A percentile compares a stretch with the other conserved stretches of the same genome.
Evolutionary conservation across 2,888 invertebrate species (phyloP).

Genomic region (Urechis unicinctus): DNA sequence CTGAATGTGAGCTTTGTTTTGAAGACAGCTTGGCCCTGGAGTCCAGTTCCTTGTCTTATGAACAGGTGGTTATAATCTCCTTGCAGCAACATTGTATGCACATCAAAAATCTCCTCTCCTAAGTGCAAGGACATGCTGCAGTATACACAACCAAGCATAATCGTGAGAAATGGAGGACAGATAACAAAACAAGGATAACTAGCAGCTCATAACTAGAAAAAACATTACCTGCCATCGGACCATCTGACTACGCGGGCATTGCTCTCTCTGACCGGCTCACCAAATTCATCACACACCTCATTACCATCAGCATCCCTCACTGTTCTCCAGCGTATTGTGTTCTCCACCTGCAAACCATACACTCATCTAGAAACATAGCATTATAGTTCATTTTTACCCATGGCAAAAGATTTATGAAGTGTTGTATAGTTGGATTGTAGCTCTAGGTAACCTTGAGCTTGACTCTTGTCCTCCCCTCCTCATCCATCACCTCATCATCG

Average conservation of each 20-base stretch:
- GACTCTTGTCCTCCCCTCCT: constrained; percentile 83
- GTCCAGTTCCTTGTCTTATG: constrained; percentile 93
- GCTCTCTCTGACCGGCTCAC: constrained; percentile 77
- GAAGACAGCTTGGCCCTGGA: constrained; percentile 96
- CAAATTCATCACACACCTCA: constrained; percentile 33
- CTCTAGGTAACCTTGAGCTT: constrained; percentile 51
- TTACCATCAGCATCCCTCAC: constrained; percentile 59
- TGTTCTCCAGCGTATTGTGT: constrained; percentile 93
- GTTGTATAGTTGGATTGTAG: neutral
- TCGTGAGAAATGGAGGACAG: no score
- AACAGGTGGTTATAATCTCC: constrained; percentile 97
- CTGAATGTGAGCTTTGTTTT: constrained; percentile 89
- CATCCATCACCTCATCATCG: constrained; percentile 94
- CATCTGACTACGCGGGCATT: constrained; percentile 93
- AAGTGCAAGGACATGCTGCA: constrained; percentile 87
- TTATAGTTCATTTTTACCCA: no score
- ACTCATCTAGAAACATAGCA: neutral
- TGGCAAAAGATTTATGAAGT: no score
- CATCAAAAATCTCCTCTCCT: constrained; percentile 96
- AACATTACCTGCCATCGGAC: constrained; percentile 74
- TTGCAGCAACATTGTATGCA: constrained; percentile 78
- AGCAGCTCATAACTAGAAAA: constrained; percentile 71
- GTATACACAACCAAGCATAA: no score
- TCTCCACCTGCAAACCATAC: constrained; percentile 85
- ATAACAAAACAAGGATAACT: neutral